These are phyloP conservation scores for Samia ricini DNA, from an alignment of 1,140 invertebrate species.

Conservation along the genomic window DNA sequence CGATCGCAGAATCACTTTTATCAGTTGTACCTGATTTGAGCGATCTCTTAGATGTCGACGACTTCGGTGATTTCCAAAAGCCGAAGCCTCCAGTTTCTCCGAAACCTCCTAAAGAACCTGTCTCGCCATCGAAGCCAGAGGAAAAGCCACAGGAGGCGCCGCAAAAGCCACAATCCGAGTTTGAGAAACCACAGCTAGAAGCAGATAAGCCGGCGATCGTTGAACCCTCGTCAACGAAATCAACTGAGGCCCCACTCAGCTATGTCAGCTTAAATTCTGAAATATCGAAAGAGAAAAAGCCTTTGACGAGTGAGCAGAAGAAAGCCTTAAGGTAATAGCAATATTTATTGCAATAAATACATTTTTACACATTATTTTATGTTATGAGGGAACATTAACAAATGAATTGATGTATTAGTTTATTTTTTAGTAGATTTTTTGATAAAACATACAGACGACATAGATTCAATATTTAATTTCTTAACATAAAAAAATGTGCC, in stretches of 20 bases:
- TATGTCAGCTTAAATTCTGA: constrained; percentile 32
- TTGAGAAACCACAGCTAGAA: background rate
- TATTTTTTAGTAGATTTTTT: too few species aligned
- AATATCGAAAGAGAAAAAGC: constrained; percentile 36
- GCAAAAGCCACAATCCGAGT: constrained; percentile 6
- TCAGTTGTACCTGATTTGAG: constrained; percentile 56
- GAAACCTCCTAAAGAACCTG: background rate
- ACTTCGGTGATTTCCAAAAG: constrained; percentile 41
- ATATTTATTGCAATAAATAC: background rate
- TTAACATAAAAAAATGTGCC: too few species aligned
- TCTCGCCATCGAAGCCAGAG: constrained; percentile 5
- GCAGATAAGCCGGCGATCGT: background rate
- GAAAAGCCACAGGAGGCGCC: constrained; percentile 21
- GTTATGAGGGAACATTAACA: too few species aligned
- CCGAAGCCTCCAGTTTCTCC: constrained; percentile 34
- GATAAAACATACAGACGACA: too few species aligned
- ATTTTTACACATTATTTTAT: background rate
- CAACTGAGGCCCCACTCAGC: constrained; percentile 31
- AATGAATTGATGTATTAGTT: too few species aligned
- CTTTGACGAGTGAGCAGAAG: constrained; percentile 44
- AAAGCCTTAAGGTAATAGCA: constrained; percentile 58
- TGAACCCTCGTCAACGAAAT: constrained; percentile 15
- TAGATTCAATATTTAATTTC: too few species aligned
- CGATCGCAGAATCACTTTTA: constrained; percentile 48
- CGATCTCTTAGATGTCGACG: constrained; percentile 53